Evolutionary conservation across 53 echinoderm and acorn worm genomes (phyloP), one percentile per base, ranked within the genome.

Genomic region (Hippasteria phrygiana): DNA sequence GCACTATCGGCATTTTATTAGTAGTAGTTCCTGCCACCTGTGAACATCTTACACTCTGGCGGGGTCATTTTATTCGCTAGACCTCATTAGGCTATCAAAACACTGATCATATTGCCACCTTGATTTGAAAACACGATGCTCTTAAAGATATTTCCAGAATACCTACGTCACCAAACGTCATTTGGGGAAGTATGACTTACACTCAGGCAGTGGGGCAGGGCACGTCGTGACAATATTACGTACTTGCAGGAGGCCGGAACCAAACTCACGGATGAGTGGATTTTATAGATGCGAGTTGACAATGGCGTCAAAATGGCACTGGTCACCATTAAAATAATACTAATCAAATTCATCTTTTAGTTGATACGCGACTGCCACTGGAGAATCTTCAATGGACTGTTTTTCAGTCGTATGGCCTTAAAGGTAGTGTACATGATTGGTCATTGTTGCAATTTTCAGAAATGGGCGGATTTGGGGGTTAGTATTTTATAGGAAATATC

Each of bases 151-250:
- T 33, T 8, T 1, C 37, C 37, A 67, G 55, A 77, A 36, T 55
- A 34, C 22, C 28, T 24, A 77, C 77, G 77, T 77, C 77, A 55
- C 54, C 32, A 75, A 48, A 75, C 75, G 46, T 75, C 75, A 75
- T 33, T 34, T n/a, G 48, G 18, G 36, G 34, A 20, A 55, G 53
- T 31, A 17, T 51, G 14, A 20, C 16, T 0, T 0, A 51, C 16
- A 12, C 16, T 59, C 59, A 1, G n/a, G 3, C 0, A 18, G 26
- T 59, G 20, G 13, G 22, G 0, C 7, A 51, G 0, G 14, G 51
- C 20, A 20, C 16, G 9, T 14, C 9, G 20, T 17, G 51, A 51
- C 51, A 20, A 51, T 20, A 51, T 14, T 17, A 59, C 26, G 59
- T 16, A 59, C 59, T 59, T 3, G 22, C 26, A 1, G 59, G n/a